A percentile compares a stretch with the other conserved stretches of the same genome.
phyloP scores from a whole-genome alignment of 1,140 invertebrate genomes.

The Muscidifurax raptorellus region DNA sequence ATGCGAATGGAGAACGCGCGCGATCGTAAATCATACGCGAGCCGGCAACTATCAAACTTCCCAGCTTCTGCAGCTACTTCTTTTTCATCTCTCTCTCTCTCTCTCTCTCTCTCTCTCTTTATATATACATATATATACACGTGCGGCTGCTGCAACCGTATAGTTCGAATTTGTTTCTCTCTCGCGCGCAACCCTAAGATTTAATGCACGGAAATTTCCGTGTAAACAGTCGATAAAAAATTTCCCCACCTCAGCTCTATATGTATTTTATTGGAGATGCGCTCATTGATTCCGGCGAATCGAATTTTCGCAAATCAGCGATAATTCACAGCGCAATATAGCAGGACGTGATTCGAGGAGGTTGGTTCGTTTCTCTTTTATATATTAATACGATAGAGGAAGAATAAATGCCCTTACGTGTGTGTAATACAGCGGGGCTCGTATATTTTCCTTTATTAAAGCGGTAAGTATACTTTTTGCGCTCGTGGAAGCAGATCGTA shows the following conservation, averaged over 20 bases:
- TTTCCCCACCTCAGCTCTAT: neutral
- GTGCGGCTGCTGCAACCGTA: too few species aligned
- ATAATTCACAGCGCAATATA: neutral
- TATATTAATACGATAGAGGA: neutral
- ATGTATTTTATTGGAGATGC: neutral
- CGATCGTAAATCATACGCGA: constrained; percentile 17
- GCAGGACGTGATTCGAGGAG: too few species aligned
- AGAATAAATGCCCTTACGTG: neutral
- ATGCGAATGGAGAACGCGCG: neutral
- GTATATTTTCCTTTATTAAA: neutral
- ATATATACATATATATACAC: too few species aligned
- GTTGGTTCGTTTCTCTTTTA: neutral
- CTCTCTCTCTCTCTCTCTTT: neutral
- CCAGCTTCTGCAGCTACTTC: neutral
- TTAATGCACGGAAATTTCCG: neutral
- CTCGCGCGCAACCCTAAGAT: neutral
- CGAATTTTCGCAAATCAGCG: neutral
- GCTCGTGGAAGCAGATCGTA: neutral
- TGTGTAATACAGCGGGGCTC: neutral
- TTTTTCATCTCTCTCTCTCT: neutral
- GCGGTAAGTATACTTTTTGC: neutral
- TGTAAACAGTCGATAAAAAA: constrained; percentile 22
- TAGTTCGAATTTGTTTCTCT: neutral
- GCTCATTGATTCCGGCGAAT: neutral
- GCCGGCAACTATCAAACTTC: constrained; percentile 26